Evolutionary conservation across 2,888 invertebrate genomes (phyloP).

Genomic region (Camponotus fellah): DNA sequence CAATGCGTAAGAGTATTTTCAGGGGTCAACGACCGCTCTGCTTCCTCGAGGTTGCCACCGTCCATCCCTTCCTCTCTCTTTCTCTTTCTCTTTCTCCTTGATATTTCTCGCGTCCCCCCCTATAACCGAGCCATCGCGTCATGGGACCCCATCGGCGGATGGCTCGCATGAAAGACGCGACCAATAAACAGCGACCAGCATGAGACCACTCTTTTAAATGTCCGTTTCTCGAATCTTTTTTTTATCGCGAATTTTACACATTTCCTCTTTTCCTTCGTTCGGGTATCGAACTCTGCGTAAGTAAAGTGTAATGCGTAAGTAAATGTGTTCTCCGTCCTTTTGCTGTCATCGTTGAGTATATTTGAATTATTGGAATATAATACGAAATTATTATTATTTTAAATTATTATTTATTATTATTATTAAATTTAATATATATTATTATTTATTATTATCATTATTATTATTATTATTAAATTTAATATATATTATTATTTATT

Average conservation of each 20-base stretch:
- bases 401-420: no score
- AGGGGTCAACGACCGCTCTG: slow-evolving; percentile 84
- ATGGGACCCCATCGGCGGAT: slow-evolving; percentile 61
- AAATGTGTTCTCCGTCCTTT: neutral
- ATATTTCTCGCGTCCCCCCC: slow-evolving; percentile 33
- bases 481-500: no score
- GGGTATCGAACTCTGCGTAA: neutral
- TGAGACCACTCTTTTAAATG: slow-evolving; percentile 44
- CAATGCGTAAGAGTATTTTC: slow-evolving; percentile 85
- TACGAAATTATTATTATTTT: no score
- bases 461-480: no score
- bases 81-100: slow-evolving; percentile 26
- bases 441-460: no score
- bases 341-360: neutral
- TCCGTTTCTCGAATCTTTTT: slow-evolving; percentile 22
- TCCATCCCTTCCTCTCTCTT: slow-evolving; percentile 28
- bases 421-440: no score
- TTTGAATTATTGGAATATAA: neutral
- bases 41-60: slow-evolving; percentile 76
- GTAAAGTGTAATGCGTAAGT: slow-evolving; percentile 18
- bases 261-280: slow-evolving; percentile 17
- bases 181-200: slow-evolving; percentile 45
- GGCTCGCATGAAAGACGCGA: slow-evolving; percentile 66
- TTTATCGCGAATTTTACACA: slow-evolving; percentile 28
- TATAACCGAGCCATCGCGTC: slow-evolving; percentile 11